Evolutionary conservation across 1,140 invertebrate genomes (phyloP).

Genomic region (Eufriesea mexicana): DNA sequence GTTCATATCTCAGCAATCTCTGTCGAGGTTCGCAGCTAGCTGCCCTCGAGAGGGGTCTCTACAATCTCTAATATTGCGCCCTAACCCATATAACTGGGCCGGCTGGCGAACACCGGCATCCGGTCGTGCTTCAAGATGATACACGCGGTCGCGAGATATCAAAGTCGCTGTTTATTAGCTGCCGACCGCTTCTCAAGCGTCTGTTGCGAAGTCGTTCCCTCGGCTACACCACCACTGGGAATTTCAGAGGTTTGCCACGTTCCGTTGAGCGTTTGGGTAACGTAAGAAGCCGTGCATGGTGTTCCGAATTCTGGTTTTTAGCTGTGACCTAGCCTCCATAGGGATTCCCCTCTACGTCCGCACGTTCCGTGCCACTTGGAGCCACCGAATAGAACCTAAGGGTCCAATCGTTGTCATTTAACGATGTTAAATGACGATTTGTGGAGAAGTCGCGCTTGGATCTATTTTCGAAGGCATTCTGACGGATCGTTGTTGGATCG

Average conservation of each 20-base stretch:
- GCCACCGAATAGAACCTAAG: no score
- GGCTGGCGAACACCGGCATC: not conserved
- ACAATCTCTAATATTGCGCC: slow-evolving; percentile 75
- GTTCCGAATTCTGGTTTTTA: not conserved
- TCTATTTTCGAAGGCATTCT: not conserved
- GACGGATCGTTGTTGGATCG: not conserved
- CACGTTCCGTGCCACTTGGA: no score
- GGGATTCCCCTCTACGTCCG: no score
- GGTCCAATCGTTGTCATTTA: no score
- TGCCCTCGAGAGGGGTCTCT: slow-evolving; percentile 71
- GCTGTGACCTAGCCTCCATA: no score
- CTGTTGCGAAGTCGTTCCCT: not conserved
- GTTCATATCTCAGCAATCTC: slow-evolving; percentile 79
- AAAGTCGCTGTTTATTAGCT: slow-evolving; percentile 29
- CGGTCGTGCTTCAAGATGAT: slow-evolving; percentile 19
- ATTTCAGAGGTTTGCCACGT: not conserved
- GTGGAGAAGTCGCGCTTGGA: not conserved
- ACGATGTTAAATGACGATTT: no score
- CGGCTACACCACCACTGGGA: not conserved
- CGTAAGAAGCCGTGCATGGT: not conserved
- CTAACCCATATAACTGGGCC: slow-evolving; percentile 70
- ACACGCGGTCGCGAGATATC: slow-evolving; percentile 17
- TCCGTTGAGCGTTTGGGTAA: no score
- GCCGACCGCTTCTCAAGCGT: not conserved
- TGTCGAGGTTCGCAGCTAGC: slow-evolving; percentile 77